Conservation (phyloP, 1,140 invertebrate species). For the Bilobella aurantiaca region DNA sequence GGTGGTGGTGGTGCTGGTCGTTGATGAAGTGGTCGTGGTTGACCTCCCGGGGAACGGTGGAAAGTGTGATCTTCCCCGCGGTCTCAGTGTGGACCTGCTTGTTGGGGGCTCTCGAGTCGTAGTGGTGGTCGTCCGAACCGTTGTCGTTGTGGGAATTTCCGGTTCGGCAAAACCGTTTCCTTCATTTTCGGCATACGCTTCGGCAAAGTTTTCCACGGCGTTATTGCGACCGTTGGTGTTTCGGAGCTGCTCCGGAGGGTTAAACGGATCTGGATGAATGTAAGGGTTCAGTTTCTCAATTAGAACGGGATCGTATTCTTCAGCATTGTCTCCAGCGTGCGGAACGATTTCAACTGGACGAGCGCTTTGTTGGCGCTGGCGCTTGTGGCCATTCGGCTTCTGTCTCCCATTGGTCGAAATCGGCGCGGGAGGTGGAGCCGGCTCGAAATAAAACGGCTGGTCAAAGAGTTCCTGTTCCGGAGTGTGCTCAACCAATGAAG, state of each 20-base stretch:
- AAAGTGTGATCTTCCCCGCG: neutral
- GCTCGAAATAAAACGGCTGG: slow-evolving; percentile 1
- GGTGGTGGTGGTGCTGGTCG: slow-evolving; percentile 1
- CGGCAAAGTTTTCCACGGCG: neutral
- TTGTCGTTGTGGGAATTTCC: neutral
- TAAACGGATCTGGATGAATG: slow-evolving; percentile 15
- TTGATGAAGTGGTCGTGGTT: slow-evolving; percentile 8
- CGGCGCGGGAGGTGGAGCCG: too few species aligned
- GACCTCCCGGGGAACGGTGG: slow-evolving; percentile 1
- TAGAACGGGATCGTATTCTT: slow-evolving; percentile 12
- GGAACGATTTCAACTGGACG: neutral
- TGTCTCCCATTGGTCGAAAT: neutral
- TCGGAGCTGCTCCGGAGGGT: slow-evolving; percentile 15
- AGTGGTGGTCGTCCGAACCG: neutral
- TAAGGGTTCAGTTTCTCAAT: slow-evolving; percentile 19
- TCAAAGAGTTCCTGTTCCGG: too few species aligned
- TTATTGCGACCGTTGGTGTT: slow-evolving; percentile 24
- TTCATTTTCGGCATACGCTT: slow-evolving; percentile 9
- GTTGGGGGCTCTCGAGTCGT: slow-evolving; percentile 2
- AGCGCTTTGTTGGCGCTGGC: neutral
- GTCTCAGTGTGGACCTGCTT: neutral
- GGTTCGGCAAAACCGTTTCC: slow-evolving; percentile 1
- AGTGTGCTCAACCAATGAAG: too few species aligned
- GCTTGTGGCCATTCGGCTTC: neutral
- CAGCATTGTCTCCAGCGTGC: neutral